Evolutionary conservation across 2,797 vertebrate genomes (phyloP).

Genomic region (Philypnodon macrostomus): DNA sequence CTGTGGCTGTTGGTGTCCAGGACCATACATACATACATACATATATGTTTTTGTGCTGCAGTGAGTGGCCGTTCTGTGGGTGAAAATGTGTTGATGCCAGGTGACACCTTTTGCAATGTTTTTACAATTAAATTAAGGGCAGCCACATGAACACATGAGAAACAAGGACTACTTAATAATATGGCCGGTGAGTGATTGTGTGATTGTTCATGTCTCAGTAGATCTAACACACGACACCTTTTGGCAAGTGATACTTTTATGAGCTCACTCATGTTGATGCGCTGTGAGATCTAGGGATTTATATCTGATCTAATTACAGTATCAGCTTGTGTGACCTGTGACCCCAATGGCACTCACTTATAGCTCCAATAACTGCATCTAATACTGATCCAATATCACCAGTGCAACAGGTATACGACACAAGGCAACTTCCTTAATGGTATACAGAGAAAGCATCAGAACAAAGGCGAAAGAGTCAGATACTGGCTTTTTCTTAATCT

Average conservation of each 20-base stretch:
- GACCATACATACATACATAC: no score
- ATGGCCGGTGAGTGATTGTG: no score
- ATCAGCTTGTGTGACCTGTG: constrained; percentile 21
- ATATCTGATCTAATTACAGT: constrained; percentile 40
- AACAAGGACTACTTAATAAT: no score
- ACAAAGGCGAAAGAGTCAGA: constrained; percentile 18
- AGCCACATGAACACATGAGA: no score
- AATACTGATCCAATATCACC: constrained; percentile 26
- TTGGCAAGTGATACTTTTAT: constrained; percentile 17
- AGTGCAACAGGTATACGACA: constrained; percentile 27
- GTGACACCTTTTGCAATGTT: no score
- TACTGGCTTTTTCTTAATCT: constrained; percentile 17
- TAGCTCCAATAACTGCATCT: constrained; percentile 27
- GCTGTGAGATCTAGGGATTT: constrained; percentile 29
- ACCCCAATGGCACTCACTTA: constrained; percentile 20
- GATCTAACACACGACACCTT: constrained; percentile 14
- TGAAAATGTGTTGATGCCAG: constrained; percentile 2
- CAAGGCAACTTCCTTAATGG: constrained; percentile 16
- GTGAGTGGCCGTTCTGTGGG: no score
- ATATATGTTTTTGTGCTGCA: no score
- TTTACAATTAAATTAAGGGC: no score
- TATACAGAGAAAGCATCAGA: constrained; percentile 11
- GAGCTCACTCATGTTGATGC: constrained; percentile 23
- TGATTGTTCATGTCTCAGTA: constrained; percentile 18
- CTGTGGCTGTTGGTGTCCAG: no score